These are phyloP conservation scores for Agonopterix alstromeriana DNA, from an alignment of 2,888 invertebrate genomes.

Conservation along the genomic window DNA sequence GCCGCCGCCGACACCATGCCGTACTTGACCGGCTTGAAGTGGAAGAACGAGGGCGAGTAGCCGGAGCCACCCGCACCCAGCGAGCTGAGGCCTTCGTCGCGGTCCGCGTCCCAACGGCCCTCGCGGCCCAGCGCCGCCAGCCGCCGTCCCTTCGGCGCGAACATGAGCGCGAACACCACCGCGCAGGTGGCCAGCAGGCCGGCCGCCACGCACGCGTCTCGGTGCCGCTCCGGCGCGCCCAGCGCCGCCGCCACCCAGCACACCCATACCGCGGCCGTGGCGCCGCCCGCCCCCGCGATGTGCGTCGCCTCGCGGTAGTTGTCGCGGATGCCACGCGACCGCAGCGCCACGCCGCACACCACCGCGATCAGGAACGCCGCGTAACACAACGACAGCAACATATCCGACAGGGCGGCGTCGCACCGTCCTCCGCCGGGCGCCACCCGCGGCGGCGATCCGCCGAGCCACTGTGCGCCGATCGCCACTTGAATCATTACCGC, in stretches of 20 bases:
- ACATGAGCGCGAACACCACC: constrained; percentile 94
- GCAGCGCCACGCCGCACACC: constrained; percentile 89
- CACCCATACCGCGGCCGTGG: constrained; percentile 91
- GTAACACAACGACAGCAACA: constrained; percentile 87
- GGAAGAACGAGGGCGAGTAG: constrained; percentile 94
- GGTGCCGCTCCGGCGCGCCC: constrained; percentile 85
- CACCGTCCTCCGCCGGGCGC: constrained; percentile 63
- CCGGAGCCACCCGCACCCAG: constrained; percentile 86
- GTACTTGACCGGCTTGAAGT: constrained; percentile 92
- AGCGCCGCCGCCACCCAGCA: constrained; percentile 91
- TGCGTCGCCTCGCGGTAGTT: constrained; percentile 96
- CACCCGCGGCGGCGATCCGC: constrained; percentile 83
- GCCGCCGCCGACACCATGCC: constrained; percentile 79
- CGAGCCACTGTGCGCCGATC: constrained; percentile 89
- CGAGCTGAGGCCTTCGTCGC: constrained; percentile 89
- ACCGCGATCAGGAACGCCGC: constrained; percentile 90
- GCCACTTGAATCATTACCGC: constrained; percentile 94
- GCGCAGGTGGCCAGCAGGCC: constrained; percentile 91
- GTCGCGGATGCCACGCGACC: constrained; percentile 92
- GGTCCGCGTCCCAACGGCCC: constrained; percentile 87
- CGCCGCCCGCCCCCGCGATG: constrained; percentile 91
- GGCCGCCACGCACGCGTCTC: constrained; percentile 92
- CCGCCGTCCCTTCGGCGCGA: constrained; percentile 94
- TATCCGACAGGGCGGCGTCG: constrained; percentile 82
- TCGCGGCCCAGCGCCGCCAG: constrained; percentile 95